Percentiles rank a stretch among this genome's conserved stretches.
Conservation (phyloP, 2,113 vertebrate genomes). For the Coreoperca whiteheadi region DNA sequence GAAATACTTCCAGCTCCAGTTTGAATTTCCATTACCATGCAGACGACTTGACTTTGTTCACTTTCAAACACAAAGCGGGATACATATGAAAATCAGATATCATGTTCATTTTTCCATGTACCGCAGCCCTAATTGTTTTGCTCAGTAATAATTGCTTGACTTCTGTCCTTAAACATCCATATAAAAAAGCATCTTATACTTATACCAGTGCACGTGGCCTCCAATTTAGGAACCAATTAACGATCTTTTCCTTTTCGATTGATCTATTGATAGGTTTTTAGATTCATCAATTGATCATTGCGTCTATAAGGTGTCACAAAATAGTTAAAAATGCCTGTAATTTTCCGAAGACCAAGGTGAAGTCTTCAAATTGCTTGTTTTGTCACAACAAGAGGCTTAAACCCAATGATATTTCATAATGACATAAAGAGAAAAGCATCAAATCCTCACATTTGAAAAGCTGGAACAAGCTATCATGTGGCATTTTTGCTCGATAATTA, state of each 20-base stretch:
- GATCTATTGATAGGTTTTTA: neutral
- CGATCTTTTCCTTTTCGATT: neutral
- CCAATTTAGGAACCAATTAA: neutral
- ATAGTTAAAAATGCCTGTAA: too few relatives aligned
- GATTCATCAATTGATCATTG: neutral
- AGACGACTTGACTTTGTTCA: neutral
- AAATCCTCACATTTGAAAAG: neutral
- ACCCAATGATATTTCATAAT: neutral
- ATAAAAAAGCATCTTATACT: neutral
- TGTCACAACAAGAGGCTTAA: neutral
- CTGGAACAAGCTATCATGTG: neutral
- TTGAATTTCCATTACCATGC: neutral
- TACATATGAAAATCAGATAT: neutral
- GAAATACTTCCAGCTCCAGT: neutral
- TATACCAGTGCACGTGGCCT: slow-evolving; percentile 3
- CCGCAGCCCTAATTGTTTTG: neutral
- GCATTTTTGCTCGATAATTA: neutral
- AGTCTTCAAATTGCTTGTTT: neutral
- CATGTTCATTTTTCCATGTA: neutral
- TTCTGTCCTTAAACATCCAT: neutral
- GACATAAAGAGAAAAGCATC: neutral
- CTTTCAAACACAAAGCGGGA: neutral
- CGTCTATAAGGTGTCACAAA: neutral
- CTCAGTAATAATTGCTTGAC: neutral
- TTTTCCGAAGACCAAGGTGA: neutral